phyloP scores from a whole-genome alignment of 2,113 vertebrate species.

The Leptosomus discolor region DNA sequence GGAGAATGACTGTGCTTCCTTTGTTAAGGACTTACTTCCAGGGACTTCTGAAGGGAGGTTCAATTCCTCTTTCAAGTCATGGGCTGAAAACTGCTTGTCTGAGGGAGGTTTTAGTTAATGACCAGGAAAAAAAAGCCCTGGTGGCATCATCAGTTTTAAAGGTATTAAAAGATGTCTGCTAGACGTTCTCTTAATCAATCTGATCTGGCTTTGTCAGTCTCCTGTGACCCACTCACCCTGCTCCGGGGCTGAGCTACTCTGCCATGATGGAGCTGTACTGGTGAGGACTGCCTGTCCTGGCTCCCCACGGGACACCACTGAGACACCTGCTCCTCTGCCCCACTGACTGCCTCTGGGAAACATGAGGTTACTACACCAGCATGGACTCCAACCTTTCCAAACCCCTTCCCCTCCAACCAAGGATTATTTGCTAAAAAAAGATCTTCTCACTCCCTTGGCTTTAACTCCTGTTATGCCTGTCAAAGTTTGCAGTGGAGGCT shows the following conservation, averaged over 20 bases:
- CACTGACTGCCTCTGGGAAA: background rate
- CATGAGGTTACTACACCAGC: accelerated
- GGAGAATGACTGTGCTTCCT: background rate
- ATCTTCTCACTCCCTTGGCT: background rate
- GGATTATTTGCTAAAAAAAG: background rate
- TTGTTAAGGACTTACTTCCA: background rate
- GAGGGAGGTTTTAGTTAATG: background rate
- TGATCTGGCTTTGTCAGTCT: background rate
- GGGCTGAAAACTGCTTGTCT: constrained; percentile 8
- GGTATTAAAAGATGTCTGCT: background rate
- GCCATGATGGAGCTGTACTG: accelerated
- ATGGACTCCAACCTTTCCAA: background rate
- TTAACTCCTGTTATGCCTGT: background rate
- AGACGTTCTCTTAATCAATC: background rate
- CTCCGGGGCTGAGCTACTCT: background rate
- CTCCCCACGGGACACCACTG: accelerated
- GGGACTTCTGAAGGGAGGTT: background rate
- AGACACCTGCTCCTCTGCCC: background rate
- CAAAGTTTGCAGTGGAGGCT: background rate
- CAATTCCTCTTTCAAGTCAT: constrained; percentile 3
- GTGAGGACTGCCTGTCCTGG: accelerated
- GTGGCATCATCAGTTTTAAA: background rate
- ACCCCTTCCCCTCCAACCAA: background rate
- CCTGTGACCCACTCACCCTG: accelerated
- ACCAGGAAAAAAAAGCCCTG: accelerated